A percentile compares a stretch with the other conserved stretches of the same genome.
Evolutionary conservation across 2,888 invertebrate species (phyloP).

Genomic region (Pteria penguin): DNA sequence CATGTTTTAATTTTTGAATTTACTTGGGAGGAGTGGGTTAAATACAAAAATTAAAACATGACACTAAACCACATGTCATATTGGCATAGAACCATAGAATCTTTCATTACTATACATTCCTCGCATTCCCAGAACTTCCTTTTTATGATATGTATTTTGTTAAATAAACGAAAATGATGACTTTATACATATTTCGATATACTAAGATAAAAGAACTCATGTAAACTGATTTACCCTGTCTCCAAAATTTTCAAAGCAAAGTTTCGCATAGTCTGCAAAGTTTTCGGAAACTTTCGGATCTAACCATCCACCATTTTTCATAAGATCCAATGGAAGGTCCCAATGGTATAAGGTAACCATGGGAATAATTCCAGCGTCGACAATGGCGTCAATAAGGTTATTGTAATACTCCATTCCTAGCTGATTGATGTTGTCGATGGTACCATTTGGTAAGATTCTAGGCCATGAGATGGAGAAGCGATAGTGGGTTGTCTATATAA

Average conservation of each 20-base stretch:
- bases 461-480: constrained; percentile 85
- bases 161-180: no score
- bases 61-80: no score
- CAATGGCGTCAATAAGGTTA: constrained; percentile 86
- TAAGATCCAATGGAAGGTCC: constrained; percentile 78
- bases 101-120: no score
- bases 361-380: constrained; percentile 84
- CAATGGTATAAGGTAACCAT: constrained; percentile 82
- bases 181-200: neutral
- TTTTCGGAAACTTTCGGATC: constrained; percentile 67
- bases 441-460: constrained; percentile 85
- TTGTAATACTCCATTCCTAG: constrained; percentile 89
- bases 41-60: no score
- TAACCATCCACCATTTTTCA: constrained; percentile 77
- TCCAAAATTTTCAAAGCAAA: constrained; percentile 78
- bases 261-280: constrained; percentile 77
- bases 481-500: constrained; percentile 63
- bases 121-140: no score
- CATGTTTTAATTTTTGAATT: no score
- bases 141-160: no score
- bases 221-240: constrained; percentile 69
- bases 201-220: neutral
- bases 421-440: constrained; percentile 81
- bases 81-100: no score
- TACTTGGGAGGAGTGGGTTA: no score